phyloP scores from a whole-genome alignment of 2,888 invertebrate species.

The Carabus problematicus region DNA sequence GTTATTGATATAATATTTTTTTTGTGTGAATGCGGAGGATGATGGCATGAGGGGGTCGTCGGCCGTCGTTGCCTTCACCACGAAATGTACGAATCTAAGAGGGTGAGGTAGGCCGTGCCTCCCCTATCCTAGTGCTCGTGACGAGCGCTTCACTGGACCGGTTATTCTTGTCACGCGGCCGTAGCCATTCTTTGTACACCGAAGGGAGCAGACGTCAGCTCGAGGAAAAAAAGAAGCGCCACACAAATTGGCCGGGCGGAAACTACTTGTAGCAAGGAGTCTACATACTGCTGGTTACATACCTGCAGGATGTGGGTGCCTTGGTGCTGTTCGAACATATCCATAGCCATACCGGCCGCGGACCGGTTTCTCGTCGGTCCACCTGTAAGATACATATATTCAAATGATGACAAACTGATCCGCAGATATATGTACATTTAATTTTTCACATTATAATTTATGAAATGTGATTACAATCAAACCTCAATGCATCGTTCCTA shows the following conservation, averaged over 20 bases:
- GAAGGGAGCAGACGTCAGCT: constrained; percentile 51
- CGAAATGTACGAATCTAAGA: too few relatives aligned
- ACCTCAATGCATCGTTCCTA: too few relatives aligned
- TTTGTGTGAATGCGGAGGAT: too few relatives aligned
- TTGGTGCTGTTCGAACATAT: constrained; percentile 94
- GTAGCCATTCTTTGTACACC: constrained; percentile 60
- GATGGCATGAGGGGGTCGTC: too few relatives aligned
- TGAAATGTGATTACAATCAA: too few relatives aligned
- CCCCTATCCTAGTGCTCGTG: too few relatives aligned
- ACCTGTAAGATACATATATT: constrained; percentile 62
- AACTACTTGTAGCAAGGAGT: constrained; percentile 1
- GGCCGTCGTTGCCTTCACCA: too few relatives aligned
- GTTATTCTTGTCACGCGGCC: constrained; percentile 59
- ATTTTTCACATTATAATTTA: neutral
- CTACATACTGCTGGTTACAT: constrained; percentile 47
- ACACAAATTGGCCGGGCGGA: constrained; percentile 47
- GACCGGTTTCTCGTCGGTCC: constrained; percentile 76
- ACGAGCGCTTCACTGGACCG: neutral
- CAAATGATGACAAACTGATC: too few relatives aligned
- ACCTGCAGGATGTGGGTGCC: constrained; percentile 98
- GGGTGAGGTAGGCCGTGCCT: too few relatives aligned
- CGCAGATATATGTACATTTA: neutral
- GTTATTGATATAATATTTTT: too few relatives aligned
- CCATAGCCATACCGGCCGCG: constrained; percentile 77
- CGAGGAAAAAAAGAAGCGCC: constrained; percentile 55